A percentile compares a stretch with the other conserved stretches of the same genome.
Evolutionary conservation across 2,888 invertebrate genomes (phyloP).

Genomic region (Meta bourneti): DNA sequence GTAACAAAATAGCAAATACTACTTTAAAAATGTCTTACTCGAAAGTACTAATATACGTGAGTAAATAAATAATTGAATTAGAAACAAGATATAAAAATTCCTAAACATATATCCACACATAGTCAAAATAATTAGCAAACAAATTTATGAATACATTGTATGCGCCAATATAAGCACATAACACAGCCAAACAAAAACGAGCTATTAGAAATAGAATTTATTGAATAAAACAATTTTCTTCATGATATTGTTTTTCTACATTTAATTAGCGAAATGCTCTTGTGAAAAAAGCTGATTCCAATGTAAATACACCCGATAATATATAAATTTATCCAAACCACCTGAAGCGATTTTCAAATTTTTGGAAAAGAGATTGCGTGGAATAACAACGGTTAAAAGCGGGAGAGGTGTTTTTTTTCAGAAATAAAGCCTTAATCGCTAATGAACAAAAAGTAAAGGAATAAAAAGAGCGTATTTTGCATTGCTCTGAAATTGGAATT

Average conservation of each 20-base stretch:
- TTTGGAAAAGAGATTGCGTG: not conserved
- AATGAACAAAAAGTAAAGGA: not conserved
- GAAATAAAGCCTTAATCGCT: not conserved
- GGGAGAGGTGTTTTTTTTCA: not conserved
- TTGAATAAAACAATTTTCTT: not conserved
- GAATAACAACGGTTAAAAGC: not conserved
- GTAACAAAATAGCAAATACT: too few species aligned
- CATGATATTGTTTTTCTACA: not conserved
- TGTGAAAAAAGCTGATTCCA: not conserved
- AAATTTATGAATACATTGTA: too few species aligned
- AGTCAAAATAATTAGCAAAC: too few species aligned
- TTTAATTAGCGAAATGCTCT: conserved; percentile 14
- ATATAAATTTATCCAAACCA: not conserved
- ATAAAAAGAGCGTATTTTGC: not conserved
- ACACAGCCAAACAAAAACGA: too few species aligned
- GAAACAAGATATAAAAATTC: too few species aligned
- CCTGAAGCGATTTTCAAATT: not conserved
- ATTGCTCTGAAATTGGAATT: not conserved
- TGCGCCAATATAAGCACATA: too few species aligned
- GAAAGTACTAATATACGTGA: too few species aligned
- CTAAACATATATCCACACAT: too few species aligned
- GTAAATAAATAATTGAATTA: too few species aligned
- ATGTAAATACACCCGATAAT: not conserved
- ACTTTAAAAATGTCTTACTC: too few species aligned
- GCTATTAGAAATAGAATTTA: too few species aligned